These are phyloP conservation scores for Synanthedon andrenaeformis DNA, from an alignment of 2,888 invertebrate species.

Conservation along the genomic window DNA sequence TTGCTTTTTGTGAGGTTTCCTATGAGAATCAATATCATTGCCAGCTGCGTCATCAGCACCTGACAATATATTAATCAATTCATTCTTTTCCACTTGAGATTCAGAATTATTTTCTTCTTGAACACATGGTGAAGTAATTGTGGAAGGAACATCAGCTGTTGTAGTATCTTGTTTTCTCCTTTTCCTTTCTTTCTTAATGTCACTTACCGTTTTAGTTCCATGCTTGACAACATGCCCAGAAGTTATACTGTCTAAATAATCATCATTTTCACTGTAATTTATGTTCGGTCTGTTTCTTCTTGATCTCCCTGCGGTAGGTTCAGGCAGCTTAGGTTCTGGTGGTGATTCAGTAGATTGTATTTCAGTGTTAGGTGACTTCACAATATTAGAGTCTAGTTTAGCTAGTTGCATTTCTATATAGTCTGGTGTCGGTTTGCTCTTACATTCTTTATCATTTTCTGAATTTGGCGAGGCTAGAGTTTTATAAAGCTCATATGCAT, in stretches of 20 bases:
- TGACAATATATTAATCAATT: conserved; percentile 47
- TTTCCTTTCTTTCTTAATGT: conserved; percentile 52
- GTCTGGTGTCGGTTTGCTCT: conserved; percentile 30
- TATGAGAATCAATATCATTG: conserved; percentile 21
- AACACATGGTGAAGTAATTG: conserved; percentile 23
- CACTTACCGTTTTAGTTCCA: conserved; percentile 47
- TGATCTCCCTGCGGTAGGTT: conserved; percentile 43
- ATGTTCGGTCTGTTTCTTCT: conserved; percentile 60
- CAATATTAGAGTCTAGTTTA: conserved; percentile 38
- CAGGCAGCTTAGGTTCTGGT: conserved; percentile 58
- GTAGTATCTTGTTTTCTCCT: conserved; percentile 44
- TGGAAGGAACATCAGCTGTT: conserved; percentile 18
- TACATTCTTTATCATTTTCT: conserved; percentile 33
- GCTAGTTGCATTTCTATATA: conserved; percentile 51
- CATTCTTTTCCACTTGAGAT: conserved; percentile 35
- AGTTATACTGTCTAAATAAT: conserved; percentile 62
- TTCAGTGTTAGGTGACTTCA: conserved; percentile 41
- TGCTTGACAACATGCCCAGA: conserved; percentile 41
- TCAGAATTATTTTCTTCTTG: conserved; percentile 32
- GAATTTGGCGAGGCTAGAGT: conserved; percentile 61
- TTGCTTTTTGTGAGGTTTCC: conserved; percentile 40
- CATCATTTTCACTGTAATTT: conserved; percentile 70
- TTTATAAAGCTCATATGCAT: conserved; percentile 63
- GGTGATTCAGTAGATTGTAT: conserved; percentile 40
- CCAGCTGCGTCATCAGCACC: conserved; percentile 29